phyloP scores from a whole-genome alignment of 2,888 invertebrate species.

The Lamellibrachia columna region DNA sequence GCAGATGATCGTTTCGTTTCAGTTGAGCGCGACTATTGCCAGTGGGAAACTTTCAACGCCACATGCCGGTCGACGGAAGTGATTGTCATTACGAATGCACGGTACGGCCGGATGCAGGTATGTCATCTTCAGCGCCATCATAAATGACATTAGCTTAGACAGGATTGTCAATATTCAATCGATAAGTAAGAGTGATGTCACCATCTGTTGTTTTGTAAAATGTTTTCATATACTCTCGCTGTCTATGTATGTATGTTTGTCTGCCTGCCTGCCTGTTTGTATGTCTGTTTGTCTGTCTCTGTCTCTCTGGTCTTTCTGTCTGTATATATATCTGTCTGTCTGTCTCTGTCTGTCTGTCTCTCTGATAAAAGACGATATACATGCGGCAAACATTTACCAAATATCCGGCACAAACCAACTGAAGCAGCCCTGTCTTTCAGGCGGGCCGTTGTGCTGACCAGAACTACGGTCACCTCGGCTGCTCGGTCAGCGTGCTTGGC shows the following conservation, averaged over 20 bases:
- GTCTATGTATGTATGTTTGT: neutral
- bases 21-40: constrained; percentile 33
- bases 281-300: neutral
- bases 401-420: neutral
- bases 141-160: neutral
- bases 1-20: neutral
- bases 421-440: neutral
- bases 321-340: neutral
- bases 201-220: neutral
- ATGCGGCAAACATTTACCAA: neutral
- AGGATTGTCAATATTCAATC: neutral
- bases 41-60: constrained; percentile 38
- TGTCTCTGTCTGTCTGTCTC: neutral
- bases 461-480: constrained; percentile 39
- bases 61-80: constrained; percentile 36
- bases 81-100: constrained; percentile 34
- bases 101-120: constrained; percentile 38
- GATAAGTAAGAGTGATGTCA: neutral
- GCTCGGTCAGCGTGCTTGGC: constrained; percentile 33
- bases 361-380: neutral
- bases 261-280: neutral
- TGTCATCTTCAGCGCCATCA: neutral
- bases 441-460: constrained; percentile 39
- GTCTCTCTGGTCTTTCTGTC: neutral
- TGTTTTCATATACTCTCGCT: neutral